phyloP scores from a whole-genome alignment of 2,797 vertebrate genomes.

The Lepilemur ruficaudatus region DNA sequence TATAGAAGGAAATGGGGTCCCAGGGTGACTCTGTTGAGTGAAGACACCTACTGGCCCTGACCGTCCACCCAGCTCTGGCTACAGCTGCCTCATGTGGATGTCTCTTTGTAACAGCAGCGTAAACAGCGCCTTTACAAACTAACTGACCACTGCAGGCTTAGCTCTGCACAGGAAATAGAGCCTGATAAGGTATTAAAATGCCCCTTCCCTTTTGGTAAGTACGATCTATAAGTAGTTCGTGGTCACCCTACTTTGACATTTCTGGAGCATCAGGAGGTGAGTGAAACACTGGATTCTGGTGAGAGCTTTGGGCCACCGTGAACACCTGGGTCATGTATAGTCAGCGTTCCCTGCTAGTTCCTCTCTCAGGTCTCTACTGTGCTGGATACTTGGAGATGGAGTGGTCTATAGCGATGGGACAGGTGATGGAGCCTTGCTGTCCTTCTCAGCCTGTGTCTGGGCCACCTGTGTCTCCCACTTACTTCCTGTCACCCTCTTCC shows the following conservation, averaged over 20 bases:
- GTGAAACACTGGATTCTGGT: not conserved
- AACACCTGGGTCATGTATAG: not conserved
- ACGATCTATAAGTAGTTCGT: not conserved
- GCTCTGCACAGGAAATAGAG: not conserved
- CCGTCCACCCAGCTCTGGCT: not conserved
- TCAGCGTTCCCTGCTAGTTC: not conserved
- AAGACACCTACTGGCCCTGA: not conserved
- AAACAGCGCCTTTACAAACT: not conserved
- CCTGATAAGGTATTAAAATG: not conserved
- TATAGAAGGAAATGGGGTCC: not conserved
- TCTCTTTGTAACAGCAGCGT: not conserved
- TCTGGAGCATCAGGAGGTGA: not conserved
- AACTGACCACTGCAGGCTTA: not conserved
- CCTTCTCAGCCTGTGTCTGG: not conserved
- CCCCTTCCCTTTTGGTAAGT: not conserved
- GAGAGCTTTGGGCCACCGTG: not conserved
- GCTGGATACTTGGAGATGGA: not conserved
- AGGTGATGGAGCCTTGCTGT: not conserved
- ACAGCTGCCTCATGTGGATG: accelerated
- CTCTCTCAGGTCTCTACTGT: not conserved
- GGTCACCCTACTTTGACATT: not conserved
- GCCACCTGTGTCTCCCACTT: not conserved
- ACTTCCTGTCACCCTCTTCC: not conserved
- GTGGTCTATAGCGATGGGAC: not conserved
- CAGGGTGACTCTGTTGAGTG: not conserved